Evolutionary conservation across 2,888 invertebrate species (phyloP).

Genomic region (Chloromyia formosa): DNA sequence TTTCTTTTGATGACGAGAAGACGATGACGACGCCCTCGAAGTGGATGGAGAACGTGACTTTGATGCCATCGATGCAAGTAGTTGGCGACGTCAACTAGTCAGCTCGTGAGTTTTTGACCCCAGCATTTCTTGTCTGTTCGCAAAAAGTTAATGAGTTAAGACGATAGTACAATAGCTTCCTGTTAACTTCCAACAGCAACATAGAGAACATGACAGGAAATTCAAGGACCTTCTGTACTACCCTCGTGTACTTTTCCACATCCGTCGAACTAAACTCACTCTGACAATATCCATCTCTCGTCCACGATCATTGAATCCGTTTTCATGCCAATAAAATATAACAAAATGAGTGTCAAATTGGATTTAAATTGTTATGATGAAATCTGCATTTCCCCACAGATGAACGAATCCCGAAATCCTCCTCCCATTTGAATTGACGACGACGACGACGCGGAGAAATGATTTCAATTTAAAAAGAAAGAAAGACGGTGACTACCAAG

Average conservation of each 20-base stretch:
- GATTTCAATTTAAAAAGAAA: slow-evolving; percentile 22
- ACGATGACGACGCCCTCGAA: not conserved
- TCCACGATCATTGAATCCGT: not conserved
- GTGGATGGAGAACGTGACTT: slow-evolving; percentile 15
- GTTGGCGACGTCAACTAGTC: too few species aligned
- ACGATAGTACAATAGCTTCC: too few species aligned
- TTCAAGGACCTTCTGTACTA: too few species aligned
- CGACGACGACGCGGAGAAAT: not conserved
- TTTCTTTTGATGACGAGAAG: not conserved
- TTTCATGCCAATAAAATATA: not conserved
- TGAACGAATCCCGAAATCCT: not conserved
- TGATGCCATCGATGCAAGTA: slow-evolving; percentile 3
- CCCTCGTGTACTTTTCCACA: too few species aligned
- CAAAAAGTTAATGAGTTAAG: too few species aligned
- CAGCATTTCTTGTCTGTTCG: too few species aligned
- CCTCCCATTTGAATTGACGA: too few species aligned
- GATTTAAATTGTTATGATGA: slow-evolving; percentile 12
- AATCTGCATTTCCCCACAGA: slow-evolving; percentile 32
- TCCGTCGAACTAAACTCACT: not conserved
- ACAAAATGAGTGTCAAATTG: slow-evolving; percentile 21
- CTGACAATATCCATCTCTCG: not conserved
- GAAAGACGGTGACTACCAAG: not conserved
- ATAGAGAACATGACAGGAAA: too few species aligned
- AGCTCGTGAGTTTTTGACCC: too few species aligned
- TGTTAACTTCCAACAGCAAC: too few species aligned